Conservation (phyloP, 2,113 vertebrate genomes). For the Tragulus kanchil region DNA sequence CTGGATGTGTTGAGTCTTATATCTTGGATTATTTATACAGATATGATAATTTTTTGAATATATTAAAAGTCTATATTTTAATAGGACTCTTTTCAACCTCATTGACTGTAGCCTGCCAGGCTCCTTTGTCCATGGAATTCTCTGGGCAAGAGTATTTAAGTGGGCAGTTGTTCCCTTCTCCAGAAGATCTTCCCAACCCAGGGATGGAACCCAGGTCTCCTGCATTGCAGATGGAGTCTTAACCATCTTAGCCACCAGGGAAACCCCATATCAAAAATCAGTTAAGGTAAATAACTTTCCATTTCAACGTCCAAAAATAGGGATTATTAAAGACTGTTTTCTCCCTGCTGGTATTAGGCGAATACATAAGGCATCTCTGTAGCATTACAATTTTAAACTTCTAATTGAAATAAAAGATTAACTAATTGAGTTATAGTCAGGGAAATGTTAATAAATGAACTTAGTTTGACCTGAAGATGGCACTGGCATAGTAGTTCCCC, state of each 20-base stretch:
- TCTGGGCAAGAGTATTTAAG: too few relatives aligned
- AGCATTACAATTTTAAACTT: not conserved
- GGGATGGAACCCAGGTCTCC: too few relatives aligned
- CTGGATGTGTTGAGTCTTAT: not conserved
- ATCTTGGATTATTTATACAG: constrained; percentile 19
- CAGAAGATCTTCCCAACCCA: too few relatives aligned
- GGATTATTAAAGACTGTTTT: not conserved
- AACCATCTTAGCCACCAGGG: too few relatives aligned
- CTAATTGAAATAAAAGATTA: not conserved
- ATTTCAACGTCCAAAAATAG: not conserved
- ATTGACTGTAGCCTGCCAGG: too few relatives aligned
- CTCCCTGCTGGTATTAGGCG: not conserved
- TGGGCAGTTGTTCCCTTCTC: too few relatives aligned
- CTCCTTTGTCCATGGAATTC: too few relatives aligned
- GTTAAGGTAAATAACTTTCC: not conserved
- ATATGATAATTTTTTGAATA: not conserved
- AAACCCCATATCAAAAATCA: not conserved
- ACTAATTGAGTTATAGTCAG: not conserved
- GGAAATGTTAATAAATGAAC: not conserved
- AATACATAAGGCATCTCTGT: not conserved
- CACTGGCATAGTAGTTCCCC: not conserved
- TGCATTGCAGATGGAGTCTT: too few relatives aligned
- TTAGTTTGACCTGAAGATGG: not conserved
- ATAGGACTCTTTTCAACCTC: too few relatives aligned
- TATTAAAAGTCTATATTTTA: not conserved